phyloP scores from a whole-genome alignment of 2,113 vertebrate species.

The Sceloporus undulatus region DNA sequence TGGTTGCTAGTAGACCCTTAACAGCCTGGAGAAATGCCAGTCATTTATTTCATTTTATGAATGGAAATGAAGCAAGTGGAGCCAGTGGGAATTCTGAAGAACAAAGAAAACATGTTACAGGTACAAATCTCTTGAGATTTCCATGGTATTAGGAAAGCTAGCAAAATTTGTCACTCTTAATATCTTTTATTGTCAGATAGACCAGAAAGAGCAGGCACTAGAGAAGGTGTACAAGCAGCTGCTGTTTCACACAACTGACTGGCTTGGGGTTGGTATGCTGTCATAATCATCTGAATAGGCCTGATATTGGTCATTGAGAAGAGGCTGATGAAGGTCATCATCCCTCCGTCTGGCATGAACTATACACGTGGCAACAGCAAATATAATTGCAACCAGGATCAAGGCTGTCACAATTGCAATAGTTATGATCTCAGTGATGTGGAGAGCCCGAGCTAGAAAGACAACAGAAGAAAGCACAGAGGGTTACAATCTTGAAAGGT shows the following conservation, averaged over 20 bases:
- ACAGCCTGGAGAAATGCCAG: neutral
- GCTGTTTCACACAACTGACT: constrained; percentile 84
- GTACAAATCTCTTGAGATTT: constrained; percentile 14
- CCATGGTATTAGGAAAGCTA: neutral
- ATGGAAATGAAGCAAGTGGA: neutral
- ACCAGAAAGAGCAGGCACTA: constrained; percentile 47
- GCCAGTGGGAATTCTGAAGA: neutral
- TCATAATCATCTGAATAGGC: constrained; percentile 90
- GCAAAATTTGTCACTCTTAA: constrained; percentile 39
- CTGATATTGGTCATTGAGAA: constrained; percentile 91
- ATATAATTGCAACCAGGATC: constrained; percentile 86
- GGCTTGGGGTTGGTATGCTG: constrained; percentile 81
- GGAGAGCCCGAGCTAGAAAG: constrained; percentile 81
- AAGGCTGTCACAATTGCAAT: constrained; percentile 87
- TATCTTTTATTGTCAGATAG: constrained; percentile 65
- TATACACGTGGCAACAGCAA: constrained; percentile 81
- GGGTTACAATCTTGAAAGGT: neutral
- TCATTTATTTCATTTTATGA: neutral
- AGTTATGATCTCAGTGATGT: constrained; percentile 89
- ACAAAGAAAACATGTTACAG: constrained; percentile 10
- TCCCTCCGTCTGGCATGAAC: constrained; percentile 79
- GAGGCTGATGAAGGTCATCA: constrained; percentile 87
- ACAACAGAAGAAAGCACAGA: neutral
- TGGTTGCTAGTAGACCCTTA: neutral
- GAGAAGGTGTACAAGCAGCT: neutral